These are phyloP conservation scores for Podarcis muralis DNA, from an alignment of 2,113 vertebrate species.

Conservation along the genomic window DNA sequence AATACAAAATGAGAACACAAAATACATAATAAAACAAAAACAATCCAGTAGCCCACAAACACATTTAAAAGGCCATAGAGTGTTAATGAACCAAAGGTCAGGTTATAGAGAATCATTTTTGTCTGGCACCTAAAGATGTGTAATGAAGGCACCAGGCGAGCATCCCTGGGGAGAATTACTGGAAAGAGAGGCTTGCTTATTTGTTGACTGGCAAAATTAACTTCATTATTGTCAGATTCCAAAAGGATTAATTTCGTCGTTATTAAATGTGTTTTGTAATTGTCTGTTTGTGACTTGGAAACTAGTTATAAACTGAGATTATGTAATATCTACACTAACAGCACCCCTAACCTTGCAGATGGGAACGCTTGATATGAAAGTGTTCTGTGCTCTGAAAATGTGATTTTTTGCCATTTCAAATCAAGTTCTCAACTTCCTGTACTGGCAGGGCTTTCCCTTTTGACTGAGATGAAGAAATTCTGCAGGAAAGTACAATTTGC, in stretches of 20 bases:
- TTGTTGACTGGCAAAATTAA: slow-evolving; percentile 29
- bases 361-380: neutral
- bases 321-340: neutral
- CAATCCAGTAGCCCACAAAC: too few relatives aligned
- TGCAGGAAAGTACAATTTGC: neutral
- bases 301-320: neutral
- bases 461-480: neutral
- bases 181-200: slow-evolving; percentile 13
- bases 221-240: slow-evolving; percentile 34
- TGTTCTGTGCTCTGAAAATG: too few relatives aligned
- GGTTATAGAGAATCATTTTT: too few relatives aligned
- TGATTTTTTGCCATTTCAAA: neutral
- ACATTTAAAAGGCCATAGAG: too few relatives aligned
- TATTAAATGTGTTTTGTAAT: slow-evolving; percentile 51
- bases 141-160: too few relatives aligned
- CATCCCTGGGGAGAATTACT: slow-evolving; percentile 27
- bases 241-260: slow-evolving; percentile 52
- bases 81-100: too few relatives aligned
- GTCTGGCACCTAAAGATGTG: too few relatives aligned
- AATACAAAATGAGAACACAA: too few relatives aligned
- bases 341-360: neutral
- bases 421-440: neutral
- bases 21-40: too few relatives aligned
- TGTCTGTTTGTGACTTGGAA: neutral
- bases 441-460: neutral